Base-by-base conservation (phyloP, 2,113 vertebrate genomes). In the Rafetus swinhoei region DNA sequence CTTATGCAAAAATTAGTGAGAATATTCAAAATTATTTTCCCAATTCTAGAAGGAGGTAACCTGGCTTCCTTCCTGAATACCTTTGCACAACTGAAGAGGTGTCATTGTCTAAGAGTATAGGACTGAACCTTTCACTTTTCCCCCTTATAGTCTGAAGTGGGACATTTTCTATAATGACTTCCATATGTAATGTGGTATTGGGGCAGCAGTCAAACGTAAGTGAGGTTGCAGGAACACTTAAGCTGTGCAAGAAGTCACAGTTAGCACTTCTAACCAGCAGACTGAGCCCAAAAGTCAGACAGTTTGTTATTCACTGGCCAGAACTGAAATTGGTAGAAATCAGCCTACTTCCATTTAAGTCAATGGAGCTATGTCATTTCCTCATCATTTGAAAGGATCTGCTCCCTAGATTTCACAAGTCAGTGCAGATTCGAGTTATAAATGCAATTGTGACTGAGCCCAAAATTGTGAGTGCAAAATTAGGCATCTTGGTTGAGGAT, bases 401-500 rank as follows among this genome's bases (percentile, higher is more conserved):
- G 69, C 59, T 32, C 21, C 11, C 84, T 45, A 10, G 45, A 84
- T 87, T 93, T 89, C 85, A 69, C 90, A 81, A 87, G 93, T 93
- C 84, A 53, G 87, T 74, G 29, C 81, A 93, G 55, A 19, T 18
- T 72, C 50, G 50, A 13, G 35, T 50, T 81, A 82, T 65, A 86
- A 84, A 69, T 50, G 25, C 87, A 81, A 6, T 84, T n/a, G 79
- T 93, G 88, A 92, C 84, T 65, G 69, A 90, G 79, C 77, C 93
- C 87, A 94, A 95, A 93, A 96, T 90, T 94, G 87, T 90, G 90
- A 81, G 19, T 96, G 94, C 69, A 83, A 72, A 57, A 87, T 92
- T 92, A 87, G 94, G 94, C 93, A 94, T 92, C 93, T 92, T 97
- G 95, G 95, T 93, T 87, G 96, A 95, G 95, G 50, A 90, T 83